Evolutionary conservation across 2,797 vertebrate species (phyloP).

Genomic region (Hybognathus amarus): DNA sequence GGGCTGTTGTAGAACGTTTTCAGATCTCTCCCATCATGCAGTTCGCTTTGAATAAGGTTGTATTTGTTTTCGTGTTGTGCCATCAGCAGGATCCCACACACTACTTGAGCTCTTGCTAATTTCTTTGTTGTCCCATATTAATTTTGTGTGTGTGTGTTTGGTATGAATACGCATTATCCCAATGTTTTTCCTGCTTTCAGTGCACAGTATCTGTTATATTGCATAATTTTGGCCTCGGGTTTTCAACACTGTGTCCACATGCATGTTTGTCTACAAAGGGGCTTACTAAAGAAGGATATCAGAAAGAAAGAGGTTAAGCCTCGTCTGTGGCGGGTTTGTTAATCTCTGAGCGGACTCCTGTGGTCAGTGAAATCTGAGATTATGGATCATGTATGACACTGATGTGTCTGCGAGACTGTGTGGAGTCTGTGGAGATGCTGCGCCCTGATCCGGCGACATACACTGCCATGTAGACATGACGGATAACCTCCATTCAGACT

Average conservation of each 20-base stretch:
- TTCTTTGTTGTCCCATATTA: not conserved
- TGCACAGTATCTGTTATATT: not conserved
- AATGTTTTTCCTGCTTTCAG: slow-evolving; percentile 10
- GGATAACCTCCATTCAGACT: not conserved
- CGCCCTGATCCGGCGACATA: not conserved
- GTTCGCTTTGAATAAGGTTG: not conserved
- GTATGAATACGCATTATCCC: not conserved
- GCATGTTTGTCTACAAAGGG: not conserved
- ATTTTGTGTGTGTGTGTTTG: not conserved
- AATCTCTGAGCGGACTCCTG: slow-evolving; percentile 27
- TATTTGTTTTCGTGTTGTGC: not conserved
- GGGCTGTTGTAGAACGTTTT: slow-evolving; percentile 64
- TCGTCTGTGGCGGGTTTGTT: slow-evolving; percentile 14
- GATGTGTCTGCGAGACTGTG: not conserved
- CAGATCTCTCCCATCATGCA: not conserved
- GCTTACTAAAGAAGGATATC: slow-evolving; percentile 22
- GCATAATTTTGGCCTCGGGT: slow-evolving; percentile 1
- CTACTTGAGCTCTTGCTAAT: not conserved
- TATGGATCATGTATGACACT: slow-evolving; percentile 20
- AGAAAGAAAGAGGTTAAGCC: slow-evolving; percentile 47
- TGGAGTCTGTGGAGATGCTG: not conserved
- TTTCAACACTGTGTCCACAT: not conserved
- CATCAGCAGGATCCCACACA: not conserved
- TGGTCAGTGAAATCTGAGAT: slow-evolving; percentile 43
- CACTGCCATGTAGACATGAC: not conserved